Evolutionary conservation across 2,888 invertebrate species (phyloP).

Genomic region (Ormyrus rosae): DNA sequence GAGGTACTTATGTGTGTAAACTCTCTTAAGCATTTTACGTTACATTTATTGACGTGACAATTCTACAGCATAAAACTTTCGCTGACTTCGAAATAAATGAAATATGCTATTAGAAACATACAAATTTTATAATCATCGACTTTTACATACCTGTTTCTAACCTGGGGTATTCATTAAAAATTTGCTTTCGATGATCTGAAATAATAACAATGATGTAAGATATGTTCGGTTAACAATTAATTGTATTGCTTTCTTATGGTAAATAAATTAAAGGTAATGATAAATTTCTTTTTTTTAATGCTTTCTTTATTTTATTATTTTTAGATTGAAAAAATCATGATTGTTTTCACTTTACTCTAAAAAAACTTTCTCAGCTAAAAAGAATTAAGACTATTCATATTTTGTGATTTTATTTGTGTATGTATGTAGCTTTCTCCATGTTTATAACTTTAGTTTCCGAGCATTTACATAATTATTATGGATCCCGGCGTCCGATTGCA

Average conservation of each 20-base stretch:
- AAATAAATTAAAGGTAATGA: not conserved
- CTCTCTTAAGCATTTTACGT: conserved; percentile 28
- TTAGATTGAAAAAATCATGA: no score
- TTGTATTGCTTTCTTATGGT: not conserved
- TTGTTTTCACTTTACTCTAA: no score
- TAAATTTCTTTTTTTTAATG: not conserved
- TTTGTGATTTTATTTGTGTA: no score
- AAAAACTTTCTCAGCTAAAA: not conserved
- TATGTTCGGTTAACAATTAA: not conserved
- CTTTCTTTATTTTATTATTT: not conserved
- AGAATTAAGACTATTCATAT: no score
- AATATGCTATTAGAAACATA: conserved; percentile 21
- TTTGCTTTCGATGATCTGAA: conserved; percentile 73
- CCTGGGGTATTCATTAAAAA: conserved; percentile 71
- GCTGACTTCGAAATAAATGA: conserved; percentile 33
- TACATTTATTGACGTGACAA: conserved; percentile 25
- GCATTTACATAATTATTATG: conserved; percentile 48
- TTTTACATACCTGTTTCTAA: conserved; percentile 71
- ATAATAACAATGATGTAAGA: conserved; percentile 51
- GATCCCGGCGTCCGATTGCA: conserved; percentile 29
- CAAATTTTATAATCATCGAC: conserved; percentile 8
- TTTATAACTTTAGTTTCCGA: conserved; percentile 4
- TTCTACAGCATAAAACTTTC: conserved; percentile 42
- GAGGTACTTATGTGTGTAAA: not conserved
- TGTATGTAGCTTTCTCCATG: conserved; percentile 28